A percentile compares a stretch with the other conserved stretches of the same genome.
Evolutionary conservation across 53 echinoderm and acorn worm species (phyloP).

Genomic region (Hippasteria phrygiana): DNA sequence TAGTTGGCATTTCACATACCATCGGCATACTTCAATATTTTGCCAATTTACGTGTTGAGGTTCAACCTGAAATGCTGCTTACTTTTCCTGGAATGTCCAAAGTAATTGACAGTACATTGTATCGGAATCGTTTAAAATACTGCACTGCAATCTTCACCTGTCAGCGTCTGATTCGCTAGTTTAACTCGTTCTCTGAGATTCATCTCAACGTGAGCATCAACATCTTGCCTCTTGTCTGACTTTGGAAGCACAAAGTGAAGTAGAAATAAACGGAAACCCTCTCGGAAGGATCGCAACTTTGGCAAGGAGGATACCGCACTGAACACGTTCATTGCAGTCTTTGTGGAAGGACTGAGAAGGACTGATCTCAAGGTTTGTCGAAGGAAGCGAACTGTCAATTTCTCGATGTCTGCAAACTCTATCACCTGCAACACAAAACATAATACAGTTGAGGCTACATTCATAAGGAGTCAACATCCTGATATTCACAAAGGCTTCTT

Average conservation of each 20-base stretch:
- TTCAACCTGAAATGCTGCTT: no score
- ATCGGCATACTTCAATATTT: no score
- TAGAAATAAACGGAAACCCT: slow-evolving; percentile 84
- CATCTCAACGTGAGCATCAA: neutral
- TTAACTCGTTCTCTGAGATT: slow-evolving; percentile 47
- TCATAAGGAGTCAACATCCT: neutral
- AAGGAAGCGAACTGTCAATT: slow-evolving; percentile 81
- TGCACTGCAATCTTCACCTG: slow-evolving; percentile 23
- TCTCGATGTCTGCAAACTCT: slow-evolving; percentile 96
- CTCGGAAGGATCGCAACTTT: slow-evolving; percentile 79
- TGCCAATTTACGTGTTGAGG: no score
- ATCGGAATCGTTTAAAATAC: neutral
- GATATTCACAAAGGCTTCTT: no score
- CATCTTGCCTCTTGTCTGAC: slow-evolving; percentile 11
- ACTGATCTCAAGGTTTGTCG: slow-evolving; percentile 65
- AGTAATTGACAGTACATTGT: neutral
- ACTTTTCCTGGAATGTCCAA: no score
- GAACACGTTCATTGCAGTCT: slow-evolving; percentile 62
- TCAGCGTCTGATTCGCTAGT: slow-evolving; percentile 49
- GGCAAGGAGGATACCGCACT: slow-evolving; percentile 60
- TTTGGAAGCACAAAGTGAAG: slow-evolving; percentile 89
- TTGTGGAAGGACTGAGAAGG: slow-evolving; percentile 66
- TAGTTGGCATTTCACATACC: no score
- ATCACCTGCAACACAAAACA: slow-evolving; percentile 72
- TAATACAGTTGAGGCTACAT: neutral